Evolutionary conservation across 2,888 invertebrate species (phyloP).

Genomic region (Podabrus alpinus): DNA sequence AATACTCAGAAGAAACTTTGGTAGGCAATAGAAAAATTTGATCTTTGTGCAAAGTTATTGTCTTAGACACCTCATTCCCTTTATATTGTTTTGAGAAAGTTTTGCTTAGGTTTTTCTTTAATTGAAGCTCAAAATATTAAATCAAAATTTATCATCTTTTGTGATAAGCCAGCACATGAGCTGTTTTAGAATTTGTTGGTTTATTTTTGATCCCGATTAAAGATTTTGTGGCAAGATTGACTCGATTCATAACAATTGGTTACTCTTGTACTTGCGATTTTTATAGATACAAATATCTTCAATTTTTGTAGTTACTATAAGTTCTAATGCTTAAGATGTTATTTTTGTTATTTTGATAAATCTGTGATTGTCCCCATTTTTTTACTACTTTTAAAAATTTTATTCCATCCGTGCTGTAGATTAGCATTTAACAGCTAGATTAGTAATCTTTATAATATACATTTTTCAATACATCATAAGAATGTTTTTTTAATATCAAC

Average conservation of each 20-base stretch:
- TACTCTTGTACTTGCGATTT: neutral
- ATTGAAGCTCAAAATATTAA: neutral
- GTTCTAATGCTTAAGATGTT: neutral
- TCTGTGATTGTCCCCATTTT: slow-evolving; percentile 18
- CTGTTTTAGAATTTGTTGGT: neutral
- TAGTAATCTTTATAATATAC: neutral
- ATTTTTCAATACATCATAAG: neutral
- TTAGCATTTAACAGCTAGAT: neutral
- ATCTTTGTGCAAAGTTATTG: neutral
- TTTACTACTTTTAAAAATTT: slow-evolving; percentile 18
- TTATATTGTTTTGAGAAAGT: neutral
- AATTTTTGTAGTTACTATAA: slow-evolving; percentile 1
- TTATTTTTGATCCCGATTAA: neutral
- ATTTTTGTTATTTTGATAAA: slow-evolving; percentile 15
- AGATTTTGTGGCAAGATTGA: neutral
- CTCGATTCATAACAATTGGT: neutral
- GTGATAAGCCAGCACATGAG: neutral
- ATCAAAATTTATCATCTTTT: neutral
- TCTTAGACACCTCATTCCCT: neutral
- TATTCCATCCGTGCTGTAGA: slow-evolving; percentile 20
- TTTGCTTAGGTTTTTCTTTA: neutral
- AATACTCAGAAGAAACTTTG: neutral
- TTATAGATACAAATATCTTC: neutral
- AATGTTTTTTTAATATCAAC: neutral
- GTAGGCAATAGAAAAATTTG: neutral